phyloP scores from a whole-genome alignment of 2,888 invertebrate species.

The Crocallis elinguaria region DNA sequence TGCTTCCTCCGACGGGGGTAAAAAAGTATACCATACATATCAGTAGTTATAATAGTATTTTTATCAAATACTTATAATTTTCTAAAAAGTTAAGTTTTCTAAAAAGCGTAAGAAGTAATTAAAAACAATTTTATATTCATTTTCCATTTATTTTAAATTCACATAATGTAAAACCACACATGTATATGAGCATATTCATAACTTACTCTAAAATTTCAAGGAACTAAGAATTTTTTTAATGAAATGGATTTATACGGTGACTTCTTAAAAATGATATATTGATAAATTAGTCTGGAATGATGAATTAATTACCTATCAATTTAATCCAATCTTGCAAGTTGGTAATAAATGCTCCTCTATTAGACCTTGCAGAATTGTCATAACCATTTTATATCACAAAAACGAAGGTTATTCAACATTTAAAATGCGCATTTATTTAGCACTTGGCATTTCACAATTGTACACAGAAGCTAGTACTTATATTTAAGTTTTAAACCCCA shows the following conservation, averaged over 20 bases:
- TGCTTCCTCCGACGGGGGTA: no score
- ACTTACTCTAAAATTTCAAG: constrained; percentile 45
- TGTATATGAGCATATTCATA: constrained; percentile 30
- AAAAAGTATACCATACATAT: no score
- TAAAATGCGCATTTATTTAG: constrained; percentile 21
- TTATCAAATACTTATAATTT: no score
- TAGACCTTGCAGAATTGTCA: constrained; percentile 5
- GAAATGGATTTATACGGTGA: constrained; percentile 15
- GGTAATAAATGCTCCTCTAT: constrained; percentile 38
- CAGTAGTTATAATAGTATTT: no score
- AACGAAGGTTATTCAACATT: constrained; percentile 18
- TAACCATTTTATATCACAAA: constrained; percentile 22
- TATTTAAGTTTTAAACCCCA: neutral
- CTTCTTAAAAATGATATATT: constrained; percentile 8
- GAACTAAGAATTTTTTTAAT: constrained; percentile 19
- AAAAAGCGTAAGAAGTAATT: no score
- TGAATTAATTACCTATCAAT: constrained; percentile 39
- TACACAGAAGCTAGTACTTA: neutral
- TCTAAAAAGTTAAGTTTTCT: no score
- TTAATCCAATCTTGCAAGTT: constrained; percentile 30
- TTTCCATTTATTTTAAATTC: constrained; percentile 59
- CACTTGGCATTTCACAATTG: neutral
- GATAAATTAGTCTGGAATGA: constrained; percentile 22
- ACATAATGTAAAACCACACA: constrained; percentile 51
- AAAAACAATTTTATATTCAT: constrained; percentile 26